A percentile compares a stretch with the other conserved stretches of the same genome.
Evolutionary conservation across 2,888 invertebrate genomes (phyloP).

Genomic region (Globia sparganii): DNA sequence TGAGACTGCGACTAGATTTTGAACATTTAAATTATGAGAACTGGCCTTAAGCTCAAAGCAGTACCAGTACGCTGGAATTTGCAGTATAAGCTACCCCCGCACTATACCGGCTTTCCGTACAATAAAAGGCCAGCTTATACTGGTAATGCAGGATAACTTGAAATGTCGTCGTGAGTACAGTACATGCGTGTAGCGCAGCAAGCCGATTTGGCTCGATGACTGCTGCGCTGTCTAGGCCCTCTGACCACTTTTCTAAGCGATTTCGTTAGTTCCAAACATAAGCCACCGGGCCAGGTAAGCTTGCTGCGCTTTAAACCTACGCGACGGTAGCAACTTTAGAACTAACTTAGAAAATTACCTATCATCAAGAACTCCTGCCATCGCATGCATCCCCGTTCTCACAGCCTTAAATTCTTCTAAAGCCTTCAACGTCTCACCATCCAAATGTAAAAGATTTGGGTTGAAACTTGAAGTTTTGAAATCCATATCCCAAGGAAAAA

Average conservation of each 20-base stretch:
- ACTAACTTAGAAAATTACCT: constrained; percentile 35
- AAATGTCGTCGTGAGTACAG: background rate
- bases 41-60: too few relatives aligned
- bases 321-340: background rate
- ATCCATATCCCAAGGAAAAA: constrained; percentile 41
- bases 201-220: background rate
- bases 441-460: constrained; percentile 51
- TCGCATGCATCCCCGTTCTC: constrained; percentile 33
- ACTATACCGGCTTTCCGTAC: background rate
- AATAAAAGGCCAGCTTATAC: background rate
- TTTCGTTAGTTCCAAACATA: background rate
- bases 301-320: background rate
- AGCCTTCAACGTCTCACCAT: constrained; percentile 44
- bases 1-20: too few relatives aligned
- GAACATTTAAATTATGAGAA: too few relatives aligned
- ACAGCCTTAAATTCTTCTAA: constrained; percentile 26
- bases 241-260: background rate
- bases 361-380: constrained; percentile 50
- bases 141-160: background rate
- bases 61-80: background rate
- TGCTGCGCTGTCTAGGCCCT: background rate
- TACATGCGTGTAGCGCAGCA: background rate
- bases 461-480: constrained; percentile 32
- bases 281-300: background rate
- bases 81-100: background rate